Conservation (phyloP, 1,140 invertebrate genomes). For the Antheraea pernyi region DNA sequence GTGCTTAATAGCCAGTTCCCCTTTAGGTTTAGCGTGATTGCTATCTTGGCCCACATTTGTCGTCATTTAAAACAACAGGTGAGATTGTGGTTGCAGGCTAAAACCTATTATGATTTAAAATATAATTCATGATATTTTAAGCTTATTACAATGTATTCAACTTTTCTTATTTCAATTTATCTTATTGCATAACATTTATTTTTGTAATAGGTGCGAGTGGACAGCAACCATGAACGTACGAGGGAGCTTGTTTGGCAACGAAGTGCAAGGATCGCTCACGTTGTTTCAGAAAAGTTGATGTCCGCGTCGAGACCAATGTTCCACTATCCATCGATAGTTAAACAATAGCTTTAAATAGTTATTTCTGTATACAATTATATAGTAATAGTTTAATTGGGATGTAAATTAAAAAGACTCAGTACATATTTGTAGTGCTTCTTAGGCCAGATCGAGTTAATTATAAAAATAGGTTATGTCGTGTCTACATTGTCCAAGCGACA, state of each 20-base stretch:
- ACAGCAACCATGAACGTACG: conserved; percentile 91
- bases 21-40: no score
- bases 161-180: conserved; percentile 18
- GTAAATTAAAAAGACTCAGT: neutral
- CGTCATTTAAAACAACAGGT: no score
- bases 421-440: conserved; percentile 9
- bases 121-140: no score
- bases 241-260: conserved; percentile 90
- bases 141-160: neutral
- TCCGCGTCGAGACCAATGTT: conserved; percentile 88
- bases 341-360: conserved; percentile 26
- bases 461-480: neutral
- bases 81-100: no score
- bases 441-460: neutral
- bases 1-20: no score
- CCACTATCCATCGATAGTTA: conserved; percentile 44
- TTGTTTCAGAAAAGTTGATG: conserved; percentile 89
- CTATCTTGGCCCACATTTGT: no score
- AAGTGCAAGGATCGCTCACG: conserved; percentile 88
- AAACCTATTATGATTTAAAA: no score
- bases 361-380: neutral
- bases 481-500: neutral
- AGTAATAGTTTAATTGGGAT: neutral
- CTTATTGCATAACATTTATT: conserved; percentile 13
- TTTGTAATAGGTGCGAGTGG: conserved; percentile 85